Conservation (phyloP, 2,797 vertebrate species). For the Gila robusta region DNA sequence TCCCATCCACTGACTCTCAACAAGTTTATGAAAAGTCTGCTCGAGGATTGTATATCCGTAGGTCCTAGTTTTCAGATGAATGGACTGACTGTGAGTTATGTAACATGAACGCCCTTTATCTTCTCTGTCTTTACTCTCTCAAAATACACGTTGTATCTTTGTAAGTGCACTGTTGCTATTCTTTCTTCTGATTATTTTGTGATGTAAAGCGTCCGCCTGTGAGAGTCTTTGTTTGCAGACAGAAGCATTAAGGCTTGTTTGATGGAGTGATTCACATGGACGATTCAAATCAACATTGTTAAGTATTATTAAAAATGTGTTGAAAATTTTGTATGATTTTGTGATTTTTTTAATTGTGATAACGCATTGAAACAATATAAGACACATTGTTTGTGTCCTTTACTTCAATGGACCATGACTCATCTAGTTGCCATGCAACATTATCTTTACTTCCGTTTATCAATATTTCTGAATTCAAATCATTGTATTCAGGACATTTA, state of each 20-base stretch:
- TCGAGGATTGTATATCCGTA: conserved; percentile 71
- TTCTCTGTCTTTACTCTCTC: conserved; percentile 41
- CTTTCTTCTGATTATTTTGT: not conserved
- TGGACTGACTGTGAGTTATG: conserved; percentile 56
- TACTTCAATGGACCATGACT: not conserved
- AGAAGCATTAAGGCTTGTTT: not conserved
- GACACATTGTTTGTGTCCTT: not conserved
- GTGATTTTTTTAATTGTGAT: too few relatives aligned
- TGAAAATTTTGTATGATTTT: too few relatives aligned
- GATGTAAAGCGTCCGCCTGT: not conserved
- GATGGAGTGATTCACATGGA: not conserved
- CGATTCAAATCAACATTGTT: not conserved
- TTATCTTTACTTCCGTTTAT: not conserved
- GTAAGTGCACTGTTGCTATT: not conserved
- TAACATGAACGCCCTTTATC: conserved; percentile 55
- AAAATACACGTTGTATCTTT: not conserved
- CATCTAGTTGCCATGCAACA: not conserved
- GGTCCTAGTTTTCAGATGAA: conserved; percentile 67
- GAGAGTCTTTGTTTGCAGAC: too few relatives aligned
- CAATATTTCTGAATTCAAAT: not conserved
- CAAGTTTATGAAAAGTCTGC: conserved; percentile 65
- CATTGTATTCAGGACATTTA: not conserved
- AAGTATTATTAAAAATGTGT: not conserved
- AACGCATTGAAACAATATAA: not conserved
- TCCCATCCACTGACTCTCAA: not conserved